Evolutionary conservation across 2,888 invertebrate species (phyloP), one percentile per base, ranked within the genome.

Genomic region (Hecatera dysodea): DNA sequence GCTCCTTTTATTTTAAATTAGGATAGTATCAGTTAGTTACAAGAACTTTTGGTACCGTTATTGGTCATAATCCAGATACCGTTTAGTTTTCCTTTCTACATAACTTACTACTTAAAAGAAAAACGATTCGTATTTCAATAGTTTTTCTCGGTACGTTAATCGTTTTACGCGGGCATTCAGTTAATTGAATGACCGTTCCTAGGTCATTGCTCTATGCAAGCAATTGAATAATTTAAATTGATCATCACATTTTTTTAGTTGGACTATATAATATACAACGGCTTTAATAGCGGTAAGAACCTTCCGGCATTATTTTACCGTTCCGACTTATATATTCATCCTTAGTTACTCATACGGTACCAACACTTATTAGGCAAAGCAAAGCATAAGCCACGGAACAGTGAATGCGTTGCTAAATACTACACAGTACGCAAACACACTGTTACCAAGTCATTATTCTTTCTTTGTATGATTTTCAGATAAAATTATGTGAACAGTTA

Each of bases 341-440:
- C 15, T 29, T 12, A 29, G 52, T 66, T 62, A 67, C 0, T 5
- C 50, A 52, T 52, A 63, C 75, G 33, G 62, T 63, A 60, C 46
- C 17, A 27, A 33, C 33, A 60, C 60, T 80, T 64, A 80, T 80
- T 63, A 22, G 27, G 17, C 27, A 67, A 67, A 74, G n/a, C n/a
- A n/a, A n/a, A n/a, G n/a, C n/a, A n/a, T n/a, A n/a, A 56, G 27
- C 7, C 64, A 22, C 24, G 39, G 22, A 55, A 15, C 57, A 62
- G 53, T 52, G 33, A 65, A 66, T 52, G 52, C 24, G 8, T 36
- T 44, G 27, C 9, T 55, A 24, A 46, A 52, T 39, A 33, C 33
- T 11, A 29, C 27, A 27, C 4, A 42, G 48, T 39, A 44, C 7
- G 24, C 15, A 46, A 22, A 19, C 44, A 27, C 15, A 24, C 36